Evolutionary conservation across 2,888 invertebrate species (phyloP).

Genomic region (Anagyrus pseudococci): DNA sequence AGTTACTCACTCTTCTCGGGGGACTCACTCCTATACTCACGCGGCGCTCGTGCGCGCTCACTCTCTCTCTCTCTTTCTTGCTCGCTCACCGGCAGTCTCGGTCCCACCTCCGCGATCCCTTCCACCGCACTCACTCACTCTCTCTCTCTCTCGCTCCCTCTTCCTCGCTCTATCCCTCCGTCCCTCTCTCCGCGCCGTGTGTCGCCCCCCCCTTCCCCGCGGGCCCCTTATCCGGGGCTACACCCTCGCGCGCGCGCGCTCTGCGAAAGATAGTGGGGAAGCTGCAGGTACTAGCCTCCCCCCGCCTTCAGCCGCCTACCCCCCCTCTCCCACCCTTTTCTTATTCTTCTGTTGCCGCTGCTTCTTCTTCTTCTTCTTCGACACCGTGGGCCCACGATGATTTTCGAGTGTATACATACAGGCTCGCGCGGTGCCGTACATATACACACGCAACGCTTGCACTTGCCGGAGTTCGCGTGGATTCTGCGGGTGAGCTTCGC

Average conservation of each 20-base stretch:
- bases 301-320: not conserved
- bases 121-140: slow-evolving; percentile 20
- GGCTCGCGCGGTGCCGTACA: too few relatives aligned
- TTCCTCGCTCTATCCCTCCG: slow-evolving; percentile 38
- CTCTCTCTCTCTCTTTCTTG: too few relatives aligned
- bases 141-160: slow-evolving; percentile 40
- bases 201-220: slow-evolving; percentile 30
- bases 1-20: slow-evolving; percentile 46
- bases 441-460: too few relatives aligned
- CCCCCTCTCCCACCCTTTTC: not conserved
- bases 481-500: too few relatives aligned
- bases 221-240: slow-evolving; percentile 39
- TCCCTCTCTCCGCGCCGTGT: slow-evolving; percentile 25
- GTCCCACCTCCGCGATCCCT: slow-evolving; percentile 26
- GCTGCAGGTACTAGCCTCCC: not conserved
- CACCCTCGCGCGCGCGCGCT: slow-evolving; percentile 47
- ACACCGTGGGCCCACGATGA: too few relatives aligned
- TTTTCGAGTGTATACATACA: too few relatives aligned
- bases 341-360: too few relatives aligned
- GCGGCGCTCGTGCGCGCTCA: slow-evolving; percentile 38
- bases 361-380: too few relatives aligned
- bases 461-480: not conserved
- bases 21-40: slow-evolving; percentile 45
- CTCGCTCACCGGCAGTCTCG: slow-evolving; percentile 40
- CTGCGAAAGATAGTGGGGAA: too few relatives aligned